These are phyloP conservation scores for Drosophila repletoides DNA, from an alignment of 1,140 invertebrate genomes.

Conservation along the genomic window DNA sequence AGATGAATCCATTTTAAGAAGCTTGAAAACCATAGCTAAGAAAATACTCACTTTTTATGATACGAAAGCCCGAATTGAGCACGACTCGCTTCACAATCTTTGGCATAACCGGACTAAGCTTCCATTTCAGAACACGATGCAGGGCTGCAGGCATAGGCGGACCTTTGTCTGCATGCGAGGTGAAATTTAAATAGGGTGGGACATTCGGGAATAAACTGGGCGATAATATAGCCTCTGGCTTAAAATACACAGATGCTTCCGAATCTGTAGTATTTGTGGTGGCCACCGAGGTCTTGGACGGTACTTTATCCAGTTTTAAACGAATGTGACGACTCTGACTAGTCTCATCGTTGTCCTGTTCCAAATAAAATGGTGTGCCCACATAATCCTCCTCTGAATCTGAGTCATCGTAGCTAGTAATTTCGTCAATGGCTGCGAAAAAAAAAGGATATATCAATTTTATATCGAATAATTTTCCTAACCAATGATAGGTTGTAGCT, in stretches of 20 bases:
- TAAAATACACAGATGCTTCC: constrained; percentile 59
- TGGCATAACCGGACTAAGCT: constrained; percentile 95
- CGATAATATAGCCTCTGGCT: constrained; percentile 84
- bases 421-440: constrained; percentile 67
- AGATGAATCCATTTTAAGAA: too few species aligned
- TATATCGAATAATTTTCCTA: too few species aligned
- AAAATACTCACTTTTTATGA: constrained; percentile 88
- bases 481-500: too few species aligned
- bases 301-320: constrained; percentile 31
- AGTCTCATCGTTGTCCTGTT: constrained; percentile 57
- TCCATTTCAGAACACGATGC: constrained; percentile 93
- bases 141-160: constrained; percentile 86
- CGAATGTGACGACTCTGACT: constrained; percentile 72
- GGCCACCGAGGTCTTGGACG: constrained; percentile 50
- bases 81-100: constrained; percentile 91
- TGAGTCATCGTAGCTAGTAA: constrained; percentile 71
- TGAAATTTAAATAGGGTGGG: constrained; percentile 94
- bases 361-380: constrained; percentile 67
- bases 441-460: neutral
- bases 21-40: too few species aligned
- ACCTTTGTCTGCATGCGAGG: constrained; percentile 88
- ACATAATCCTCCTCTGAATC: constrained; percentile 76
- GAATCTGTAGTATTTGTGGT: constrained; percentile 52
- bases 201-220: constrained; percentile 92
- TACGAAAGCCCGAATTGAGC: constrained; percentile 91